phyloP scores from a whole-genome alignment of 1,140 invertebrate species.

The Neodiprion virginianus region DNA sequence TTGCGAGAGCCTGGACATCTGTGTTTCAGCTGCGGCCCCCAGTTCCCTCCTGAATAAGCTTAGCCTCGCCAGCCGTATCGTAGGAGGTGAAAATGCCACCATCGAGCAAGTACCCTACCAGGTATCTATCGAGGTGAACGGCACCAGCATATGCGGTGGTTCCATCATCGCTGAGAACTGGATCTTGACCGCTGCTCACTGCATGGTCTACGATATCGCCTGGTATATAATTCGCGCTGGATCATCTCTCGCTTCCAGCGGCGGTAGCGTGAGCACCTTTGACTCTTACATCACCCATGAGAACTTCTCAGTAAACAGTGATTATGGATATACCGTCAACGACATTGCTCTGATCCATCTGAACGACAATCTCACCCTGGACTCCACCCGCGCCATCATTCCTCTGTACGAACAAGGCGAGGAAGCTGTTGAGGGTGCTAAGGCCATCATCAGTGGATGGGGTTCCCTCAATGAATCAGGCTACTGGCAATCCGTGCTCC shows the following conservation, averaged over 20 bases:
- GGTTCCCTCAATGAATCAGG: constrained; percentile 28
- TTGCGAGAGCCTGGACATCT: too few species aligned
- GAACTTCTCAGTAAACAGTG: constrained; percentile 6
- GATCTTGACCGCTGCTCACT: constrained; percentile 65
- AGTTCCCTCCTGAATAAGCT: constrained; percentile 12
- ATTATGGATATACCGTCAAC: constrained; percentile 13
- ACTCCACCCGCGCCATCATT: constrained; percentile 26
- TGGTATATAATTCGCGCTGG: constrained; percentile 25
- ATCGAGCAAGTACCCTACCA: constrained; percentile 65
- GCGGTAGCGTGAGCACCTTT: constrained; percentile 24
- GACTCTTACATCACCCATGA: constrained; percentile 24
- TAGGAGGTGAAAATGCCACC: constrained; percentile 60
- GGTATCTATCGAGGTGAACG: constrained; percentile 65
- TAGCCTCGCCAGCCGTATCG: constrained; percentile 52
- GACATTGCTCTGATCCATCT: constrained; percentile 33
- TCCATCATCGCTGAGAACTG: constrained; percentile 62
- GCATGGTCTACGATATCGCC: constrained; percentile 35
- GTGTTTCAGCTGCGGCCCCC: not conserved
- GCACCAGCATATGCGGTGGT: constrained; percentile 62
- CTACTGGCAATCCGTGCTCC: constrained; percentile 19
- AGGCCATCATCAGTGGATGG: constrained; percentile 55
- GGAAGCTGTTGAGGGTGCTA: constrained; percentile 31
- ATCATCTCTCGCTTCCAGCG: constrained; percentile 9
- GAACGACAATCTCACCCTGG: constrained; percentile 24
- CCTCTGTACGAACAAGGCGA: constrained; percentile 19